Percentiles rank a stretch among this genome's conserved stretches.
Conservation (phyloP, 2,113 vertebrate species). For the Leuciscus idus region DNA sequence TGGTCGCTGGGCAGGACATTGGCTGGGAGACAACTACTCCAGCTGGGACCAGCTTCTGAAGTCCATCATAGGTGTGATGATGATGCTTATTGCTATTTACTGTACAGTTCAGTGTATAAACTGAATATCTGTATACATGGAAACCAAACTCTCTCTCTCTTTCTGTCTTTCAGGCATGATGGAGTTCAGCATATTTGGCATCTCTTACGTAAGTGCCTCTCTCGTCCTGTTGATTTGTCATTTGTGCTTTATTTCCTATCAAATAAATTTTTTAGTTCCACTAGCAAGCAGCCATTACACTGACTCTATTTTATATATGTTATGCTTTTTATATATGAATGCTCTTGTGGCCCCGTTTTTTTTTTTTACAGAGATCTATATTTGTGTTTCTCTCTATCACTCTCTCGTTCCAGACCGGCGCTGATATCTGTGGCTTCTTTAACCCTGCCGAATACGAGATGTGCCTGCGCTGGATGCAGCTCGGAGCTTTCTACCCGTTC, state of each 20-base stretch:
- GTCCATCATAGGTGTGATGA: constrained; percentile 84
- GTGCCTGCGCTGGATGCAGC: constrained; percentile 88
- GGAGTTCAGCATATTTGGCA: constrained; percentile 95
- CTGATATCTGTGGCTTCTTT: constrained; percentile 95
- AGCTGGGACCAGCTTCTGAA: constrained; percentile 85
- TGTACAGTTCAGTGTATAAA: background rate
- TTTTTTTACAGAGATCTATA: background rate
- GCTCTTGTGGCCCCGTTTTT: background rate
- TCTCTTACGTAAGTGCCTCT: constrained; percentile 86
- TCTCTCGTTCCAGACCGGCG: constrained; percentile 81
- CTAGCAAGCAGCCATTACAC: background rate
- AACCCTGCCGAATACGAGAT: constrained; percentile 77
- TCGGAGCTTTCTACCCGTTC: constrained; percentile 91
- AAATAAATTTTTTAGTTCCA: background rate
- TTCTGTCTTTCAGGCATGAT: constrained; percentile 83
- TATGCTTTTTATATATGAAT: background rate
- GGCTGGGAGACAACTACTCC: constrained; percentile 87
- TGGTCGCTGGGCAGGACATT: constrained; percentile 89
- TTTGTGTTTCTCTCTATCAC: background rate
- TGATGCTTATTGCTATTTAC: background rate
- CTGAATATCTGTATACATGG: background rate
- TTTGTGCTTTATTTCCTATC: constrained; percentile 31
- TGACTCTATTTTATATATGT: background rate
- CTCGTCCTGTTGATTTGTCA: constrained; percentile 43
- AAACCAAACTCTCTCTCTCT: background rate